Percentiles rank a stretch among this genome's conserved stretches.
phyloP scores from a whole-genome alignment of 2,888 invertebrate species.

The Acanthoscelides obtectus region DNA sequence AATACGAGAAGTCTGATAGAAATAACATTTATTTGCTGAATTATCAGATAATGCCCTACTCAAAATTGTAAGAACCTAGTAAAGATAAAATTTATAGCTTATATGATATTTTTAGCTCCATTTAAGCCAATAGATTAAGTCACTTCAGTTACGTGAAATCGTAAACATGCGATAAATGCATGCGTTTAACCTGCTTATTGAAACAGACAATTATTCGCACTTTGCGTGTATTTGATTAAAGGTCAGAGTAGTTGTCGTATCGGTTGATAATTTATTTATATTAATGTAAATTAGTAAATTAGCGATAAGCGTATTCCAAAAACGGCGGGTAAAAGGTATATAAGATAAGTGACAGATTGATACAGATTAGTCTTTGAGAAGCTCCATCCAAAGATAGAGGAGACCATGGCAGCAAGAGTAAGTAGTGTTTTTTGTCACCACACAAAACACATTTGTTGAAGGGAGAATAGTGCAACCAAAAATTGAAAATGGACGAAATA shows the following conservation, averaged over 20 bases:
- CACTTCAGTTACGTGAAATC: neutral
- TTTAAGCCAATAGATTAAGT: neutral
- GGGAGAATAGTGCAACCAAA: too few species aligned
- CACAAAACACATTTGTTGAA: too few species aligned
- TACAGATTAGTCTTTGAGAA: neutral
- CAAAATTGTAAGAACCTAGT: neutral
- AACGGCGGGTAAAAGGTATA: neutral
- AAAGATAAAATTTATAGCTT: neutral
- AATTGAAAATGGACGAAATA: too few species aligned
- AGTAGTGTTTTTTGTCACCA: too few species aligned
- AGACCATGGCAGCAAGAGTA: neutral
- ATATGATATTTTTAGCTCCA: neutral
- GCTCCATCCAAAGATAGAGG: neutral
- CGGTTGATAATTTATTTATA: neutral
- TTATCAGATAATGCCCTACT: neutral
- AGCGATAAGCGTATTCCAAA: neutral
- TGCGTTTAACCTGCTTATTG: neutral
- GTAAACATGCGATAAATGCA: neutral
- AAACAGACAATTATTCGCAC: neutral
- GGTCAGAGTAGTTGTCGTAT: neutral
- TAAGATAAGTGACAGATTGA: neutral
- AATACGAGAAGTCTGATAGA: neutral
- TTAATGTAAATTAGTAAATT: neutral
- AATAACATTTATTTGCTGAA: neutral
- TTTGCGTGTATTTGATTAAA: neutral